Evolutionary conservation across 1,140 invertebrate species (phyloP), one percentile per base, ranked within the genome.

Genomic region (Sogatella furcifera): DNA sequence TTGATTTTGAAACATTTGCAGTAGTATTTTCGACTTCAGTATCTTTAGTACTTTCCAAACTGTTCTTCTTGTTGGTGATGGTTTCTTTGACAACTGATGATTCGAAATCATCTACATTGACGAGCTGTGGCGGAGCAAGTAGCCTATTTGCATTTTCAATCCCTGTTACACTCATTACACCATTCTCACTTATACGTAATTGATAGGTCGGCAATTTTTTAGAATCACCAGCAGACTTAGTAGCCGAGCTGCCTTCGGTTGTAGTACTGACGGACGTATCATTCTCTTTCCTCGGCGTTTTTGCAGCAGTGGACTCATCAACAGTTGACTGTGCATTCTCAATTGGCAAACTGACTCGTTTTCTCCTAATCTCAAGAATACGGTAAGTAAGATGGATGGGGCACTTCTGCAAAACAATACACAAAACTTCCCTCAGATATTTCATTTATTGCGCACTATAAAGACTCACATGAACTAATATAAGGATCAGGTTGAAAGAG

Each of bases 181-280:
- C 84, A 59, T 80, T 83, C 70, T 86, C 83, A 59, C 82, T 84
- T 57, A 85, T 85, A 67, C 83, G 78, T 14, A 86, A 69, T 62
- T 85, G 83, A 38, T 85, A 38, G 8, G 34, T 38, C 9, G 34
- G 34, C 1, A 4, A 83, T 70, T 85, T 83, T 66, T 83, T 84
- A 78, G 81, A 83, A 44, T 77, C 76, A 10, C 66, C 67, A 8
- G 41, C 34, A 38, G 34, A n/a, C 21, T 56, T 66, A 59, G 62
- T 70, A 70, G 28, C 58, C 52, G 34, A 53, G 62, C 68, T 62
- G 71, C 70, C 10, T 55, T 57, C 17, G 60, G 6, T 60, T 56
- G 31, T 42, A 13, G 42, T 44, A 9, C 43, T 46, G 4, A 42
- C 52, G 22, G 34, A 49, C 21, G 28, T 22, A 38, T 41, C 14